Base-by-base conservation (phyloP, 2,797 vertebrate species). In the Platalea minor region DNA sequence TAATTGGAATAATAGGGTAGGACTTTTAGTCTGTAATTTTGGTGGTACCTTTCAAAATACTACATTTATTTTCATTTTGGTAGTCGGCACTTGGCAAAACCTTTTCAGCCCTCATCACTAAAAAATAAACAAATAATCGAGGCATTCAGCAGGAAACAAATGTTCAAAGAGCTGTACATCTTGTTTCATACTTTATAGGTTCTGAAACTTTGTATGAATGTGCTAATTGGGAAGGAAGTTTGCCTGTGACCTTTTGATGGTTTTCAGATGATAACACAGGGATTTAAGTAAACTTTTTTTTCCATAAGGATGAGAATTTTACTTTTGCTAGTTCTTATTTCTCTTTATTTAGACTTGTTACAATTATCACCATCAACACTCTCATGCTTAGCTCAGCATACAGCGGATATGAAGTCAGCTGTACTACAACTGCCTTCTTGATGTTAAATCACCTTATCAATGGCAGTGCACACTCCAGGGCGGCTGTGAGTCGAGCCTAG, bases 391-490 rank as follows among this genome's bases (percentile, higher is more conserved):
- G 39, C 70, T 92, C 26, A 23, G 39, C 0, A 0, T 37, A 23
- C 7, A 50, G 48, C 4, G 4, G 26, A 29, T 72, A 18, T 7
- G 43, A 70, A 67, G 65, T 50, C 48, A 54, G 18, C 53, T 54
- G 28, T 41, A 23, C 39, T 41, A 23, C 39, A 37, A 4, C 19
- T 63, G 17, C 51, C 13, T 19, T 3, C 45, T 67, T 50, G 61
- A 46, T 48, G 31, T 54, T 25, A 90, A 63, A 75, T 5, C 7
- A 17, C 75, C 59, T 70, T 48, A 17, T 41, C 48, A 74, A 2
- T 21, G 50, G 45, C 75, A 72, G 33, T 0, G 1, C 2, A 3
- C 5, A 20, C 48, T 59, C n/a, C 7, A 59, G 23, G 35, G 15
- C n/a, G 35, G n/a, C 65, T 88, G 51, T 13, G 39, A 13, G 41